A percentile compares a stretch with the other conserved stretches of the same genome.
These are phyloP conservation scores for Acanthopleura granulata DNA, from an alignment of 2,888 invertebrate species.

Conservation along the genomic window DNA sequence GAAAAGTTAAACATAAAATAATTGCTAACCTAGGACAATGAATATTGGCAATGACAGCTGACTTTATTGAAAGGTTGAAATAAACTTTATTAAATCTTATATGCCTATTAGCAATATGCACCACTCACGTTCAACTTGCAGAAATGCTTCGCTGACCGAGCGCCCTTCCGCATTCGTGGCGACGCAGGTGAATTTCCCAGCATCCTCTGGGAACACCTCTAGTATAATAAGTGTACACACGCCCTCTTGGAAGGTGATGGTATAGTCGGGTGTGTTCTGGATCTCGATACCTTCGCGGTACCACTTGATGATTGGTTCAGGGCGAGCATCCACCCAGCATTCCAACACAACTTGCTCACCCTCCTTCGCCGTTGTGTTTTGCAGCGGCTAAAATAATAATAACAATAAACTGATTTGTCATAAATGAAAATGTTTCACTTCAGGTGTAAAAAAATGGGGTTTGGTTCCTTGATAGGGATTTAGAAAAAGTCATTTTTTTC, in stretches of 20 bases:
- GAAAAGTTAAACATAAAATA: no score
- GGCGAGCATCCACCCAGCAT: constrained; percentile 57
- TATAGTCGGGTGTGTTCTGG: constrained; percentile 76
- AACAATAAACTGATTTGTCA: no score
- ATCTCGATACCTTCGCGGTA: constrained; percentile 71
- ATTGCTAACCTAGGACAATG: no score
- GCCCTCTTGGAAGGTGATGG: constrained; percentile 81
- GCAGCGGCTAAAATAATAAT: constrained; percentile 38
- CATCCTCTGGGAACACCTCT: constrained; percentile 74
- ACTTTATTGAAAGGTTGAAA: no score
- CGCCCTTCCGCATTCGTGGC: constrained; percentile 85
- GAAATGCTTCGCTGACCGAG: constrained; percentile 49
- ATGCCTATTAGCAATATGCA: no score
- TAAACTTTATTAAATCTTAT: no score
- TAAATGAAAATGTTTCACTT: no score
- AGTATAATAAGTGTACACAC: constrained; percentile 83
- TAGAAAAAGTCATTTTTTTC: no score
- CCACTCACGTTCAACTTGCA: constrained; percentile 59
- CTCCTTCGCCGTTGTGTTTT: constrained; percentile 51
- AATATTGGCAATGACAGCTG: no score
- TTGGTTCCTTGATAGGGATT: no score
- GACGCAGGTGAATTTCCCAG: constrained; percentile 85
- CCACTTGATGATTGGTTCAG: constrained; percentile 68
- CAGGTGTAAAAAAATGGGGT: no score
- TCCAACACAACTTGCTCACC: constrained; percentile 61